Conservation (phyloP, 1,140 invertebrate species). For the Micrasema longulum region DNA sequence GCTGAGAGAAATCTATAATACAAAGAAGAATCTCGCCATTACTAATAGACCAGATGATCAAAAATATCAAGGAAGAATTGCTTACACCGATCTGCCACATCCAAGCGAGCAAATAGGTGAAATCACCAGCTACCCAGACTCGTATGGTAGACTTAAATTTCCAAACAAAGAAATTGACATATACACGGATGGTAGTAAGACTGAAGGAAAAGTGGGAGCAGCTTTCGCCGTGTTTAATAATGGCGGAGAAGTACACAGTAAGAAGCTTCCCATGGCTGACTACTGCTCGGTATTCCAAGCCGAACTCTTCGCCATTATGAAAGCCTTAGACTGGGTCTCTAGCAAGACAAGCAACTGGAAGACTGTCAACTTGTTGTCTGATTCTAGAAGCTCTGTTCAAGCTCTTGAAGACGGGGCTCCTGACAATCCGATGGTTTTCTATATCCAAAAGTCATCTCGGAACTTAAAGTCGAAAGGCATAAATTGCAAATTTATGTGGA, state of each 20-base stretch:
- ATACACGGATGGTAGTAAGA: conserved; percentile 1
- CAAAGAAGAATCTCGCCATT: not conserved
- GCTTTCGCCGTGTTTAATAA: not conserved
- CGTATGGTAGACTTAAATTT: not conserved
- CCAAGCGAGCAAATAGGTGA: too few relatives aligned
- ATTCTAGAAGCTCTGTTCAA: not conserved
- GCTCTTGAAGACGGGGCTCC: not conserved
- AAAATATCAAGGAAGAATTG: not conserved
- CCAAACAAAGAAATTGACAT: not conserved
- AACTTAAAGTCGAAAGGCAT: too few relatives aligned
- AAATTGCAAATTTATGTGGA: too few relatives aligned
- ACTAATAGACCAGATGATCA: not conserved
- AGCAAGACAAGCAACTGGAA: not conserved
- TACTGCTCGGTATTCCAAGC: conserved; percentile 11
- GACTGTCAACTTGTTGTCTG: not conserved
- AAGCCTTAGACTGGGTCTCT: not conserved
- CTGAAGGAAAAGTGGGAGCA: conserved; percentile 8
- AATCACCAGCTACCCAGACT: not conserved
- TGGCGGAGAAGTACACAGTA: not conserved
- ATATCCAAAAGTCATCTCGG: not conserved
- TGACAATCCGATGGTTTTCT: not conserved
- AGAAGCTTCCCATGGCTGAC: conserved; percentile 7
- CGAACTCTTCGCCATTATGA: not conserved
- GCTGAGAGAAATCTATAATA: not conserved
- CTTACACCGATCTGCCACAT: not conserved